Base-by-base conservation (phyloP, 2,113 vertebrate genomes). In the Platichthys flesus region DNA sequence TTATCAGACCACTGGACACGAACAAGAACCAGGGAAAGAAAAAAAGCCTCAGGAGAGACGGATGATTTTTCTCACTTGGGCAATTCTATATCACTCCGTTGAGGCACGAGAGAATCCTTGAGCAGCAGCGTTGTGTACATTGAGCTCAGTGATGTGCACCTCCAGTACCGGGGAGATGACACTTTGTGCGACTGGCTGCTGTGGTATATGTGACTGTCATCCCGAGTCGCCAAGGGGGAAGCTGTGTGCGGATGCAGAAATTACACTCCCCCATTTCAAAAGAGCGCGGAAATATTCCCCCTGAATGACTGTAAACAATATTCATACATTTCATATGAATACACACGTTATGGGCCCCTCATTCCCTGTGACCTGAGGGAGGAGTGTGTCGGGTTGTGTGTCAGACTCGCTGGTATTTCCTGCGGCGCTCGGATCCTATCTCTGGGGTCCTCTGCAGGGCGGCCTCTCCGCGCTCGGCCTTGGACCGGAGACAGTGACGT, bases 351-450 rank as follows among this genome's bases (percentile, higher is more conserved):
- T 49, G 20, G 66, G 63, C 45, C 74, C 52, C 63, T 2, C 9
- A 4, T 65, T 45, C 14, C 28, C 65, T 28, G 63, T 68, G 77
- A 70, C 84, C 78, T 76, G 54, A 79, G 78, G 85, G 74, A 59
- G 64, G 70, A 45, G 62, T 65, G 82, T 81, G 81, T 76, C 55
- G 70, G 63, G 26, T 0, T 31, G 28, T 31, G 28, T 86, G 73
- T 80, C 77, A 78, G 83, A 57, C 52, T 82, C 40, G 18, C 71
- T 87, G 87, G 82, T 87, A 89, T 87, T 91, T 90, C 81, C 83
- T 87, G 55, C 56, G 42, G 87, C 66, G 1, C 62, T 83, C 59
- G 18, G 55, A 83, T 83, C 78, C 24, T 61, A 81, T 85, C 79
- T 88, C 76, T 42, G 70, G 67, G 82, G 67, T 81, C 69, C 68